These are phyloP conservation scores for Aptenodytes forsteri DNA, from an alignment of 2,113 vertebrate species.

Conservation along the genomic window DNA sequence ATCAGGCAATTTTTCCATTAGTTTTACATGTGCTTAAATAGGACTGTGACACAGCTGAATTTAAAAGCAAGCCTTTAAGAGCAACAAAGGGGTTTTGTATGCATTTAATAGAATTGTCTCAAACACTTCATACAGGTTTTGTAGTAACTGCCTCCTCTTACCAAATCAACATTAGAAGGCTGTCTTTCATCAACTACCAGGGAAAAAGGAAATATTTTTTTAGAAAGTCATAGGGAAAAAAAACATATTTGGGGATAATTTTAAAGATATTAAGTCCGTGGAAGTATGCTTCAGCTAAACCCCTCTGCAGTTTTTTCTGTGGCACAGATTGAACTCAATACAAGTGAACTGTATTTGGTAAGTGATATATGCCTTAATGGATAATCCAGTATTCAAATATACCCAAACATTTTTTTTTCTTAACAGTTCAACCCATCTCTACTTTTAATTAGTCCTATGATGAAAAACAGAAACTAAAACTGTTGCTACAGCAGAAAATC, in stretches of 20 bases:
- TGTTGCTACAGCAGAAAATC: conserved; percentile 64
- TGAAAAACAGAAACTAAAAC: conserved; percentile 61
- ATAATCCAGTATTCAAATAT: background rate
- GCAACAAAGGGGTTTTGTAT: background rate
- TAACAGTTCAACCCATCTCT: background rate
- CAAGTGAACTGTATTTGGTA: background rate
- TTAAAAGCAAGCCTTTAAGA: background rate
- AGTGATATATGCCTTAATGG: background rate
- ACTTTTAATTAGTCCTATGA: conserved; percentile 70
- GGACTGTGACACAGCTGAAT: background rate
- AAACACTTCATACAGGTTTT: background rate
- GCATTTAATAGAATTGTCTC: background rate
- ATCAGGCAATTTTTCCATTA: background rate
- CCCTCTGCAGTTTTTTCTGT: background rate
- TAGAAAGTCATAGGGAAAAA: background rate
- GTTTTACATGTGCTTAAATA: background rate
- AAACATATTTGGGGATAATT: background rate
- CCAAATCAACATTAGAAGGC: background rate
- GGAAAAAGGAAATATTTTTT: background rate
- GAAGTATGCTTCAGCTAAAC: background rate
- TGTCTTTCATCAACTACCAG: background rate
- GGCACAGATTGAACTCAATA: background rate
- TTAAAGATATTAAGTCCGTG: background rate
- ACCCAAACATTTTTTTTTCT: background rate
- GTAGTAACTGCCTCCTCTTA: background rate